Evolutionary conservation across 2,113 vertebrate genomes (phyloP).

Genomic region (Siphamia tubifer): DNA sequence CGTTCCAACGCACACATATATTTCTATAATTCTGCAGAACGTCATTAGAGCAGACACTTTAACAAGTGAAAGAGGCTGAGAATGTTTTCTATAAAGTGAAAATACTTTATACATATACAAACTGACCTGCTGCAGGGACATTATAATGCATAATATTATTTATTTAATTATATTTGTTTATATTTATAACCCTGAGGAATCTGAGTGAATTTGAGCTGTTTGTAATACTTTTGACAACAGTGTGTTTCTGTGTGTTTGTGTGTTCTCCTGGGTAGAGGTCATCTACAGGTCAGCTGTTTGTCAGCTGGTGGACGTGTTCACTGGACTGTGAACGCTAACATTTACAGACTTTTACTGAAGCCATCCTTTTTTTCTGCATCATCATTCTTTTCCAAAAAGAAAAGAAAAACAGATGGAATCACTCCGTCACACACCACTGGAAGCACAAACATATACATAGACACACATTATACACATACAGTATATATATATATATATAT

Average conservation of each 20-base stretch:
- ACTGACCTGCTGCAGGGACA: too few species aligned
- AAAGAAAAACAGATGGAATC: conserved; percentile 54
- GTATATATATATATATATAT: too few species aligned
- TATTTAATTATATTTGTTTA: too few species aligned
- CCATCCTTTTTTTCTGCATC: conserved; percentile 27
- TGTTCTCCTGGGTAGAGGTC: conserved; percentile 46
- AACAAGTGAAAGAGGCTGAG: too few species aligned
- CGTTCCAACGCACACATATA: conserved; percentile 23
- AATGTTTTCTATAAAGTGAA: too few species aligned
- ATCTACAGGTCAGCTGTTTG: conserved; percentile 57
- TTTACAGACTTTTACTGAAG: conserved; percentile 40
- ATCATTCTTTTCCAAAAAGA: conserved; percentile 24
- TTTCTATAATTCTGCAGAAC: conserved; percentile 47
- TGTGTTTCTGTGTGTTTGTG: too few species aligned
- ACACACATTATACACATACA: too few species aligned
- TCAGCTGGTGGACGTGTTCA: conserved; percentile 37
- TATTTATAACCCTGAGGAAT: too few species aligned
- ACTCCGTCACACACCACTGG: conserved; percentile 42
- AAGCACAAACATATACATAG: conserved; percentile 36
- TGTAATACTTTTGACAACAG: too few species aligned
- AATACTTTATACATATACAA: too few species aligned
- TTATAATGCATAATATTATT: too few species aligned
- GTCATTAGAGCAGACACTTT: conserved; percentile 33
- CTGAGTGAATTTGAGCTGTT: too few species aligned
- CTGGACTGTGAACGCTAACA: conserved; percentile 62